phyloP scores from a whole-genome alignment of 2,888 invertebrate species.

The Sabatieria punctata region DNA sequence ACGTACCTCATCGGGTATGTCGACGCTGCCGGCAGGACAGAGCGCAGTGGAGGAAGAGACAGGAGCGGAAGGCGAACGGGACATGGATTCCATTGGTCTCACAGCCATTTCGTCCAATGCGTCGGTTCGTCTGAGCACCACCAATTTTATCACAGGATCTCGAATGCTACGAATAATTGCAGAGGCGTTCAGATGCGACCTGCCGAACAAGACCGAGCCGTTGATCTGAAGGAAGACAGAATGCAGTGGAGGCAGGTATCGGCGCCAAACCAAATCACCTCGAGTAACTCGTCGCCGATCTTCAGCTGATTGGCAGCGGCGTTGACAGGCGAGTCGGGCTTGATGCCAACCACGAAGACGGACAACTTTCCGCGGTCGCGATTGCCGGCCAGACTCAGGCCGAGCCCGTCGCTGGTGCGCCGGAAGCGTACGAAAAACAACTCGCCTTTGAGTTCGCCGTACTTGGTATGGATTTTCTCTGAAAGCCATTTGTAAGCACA shows the following conservation, averaged over 20 bases:
- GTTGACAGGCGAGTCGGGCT: constrained; percentile 64
- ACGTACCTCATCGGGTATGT: too few relatives aligned
- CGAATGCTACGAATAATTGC: constrained; percentile 80
- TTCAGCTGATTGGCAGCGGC: constrained; percentile 49
- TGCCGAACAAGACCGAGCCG: constrained; percentile 73
- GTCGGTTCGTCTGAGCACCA: constrained; percentile 54
- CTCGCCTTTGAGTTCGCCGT: constrained; percentile 52
- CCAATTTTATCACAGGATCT: constrained; percentile 62
- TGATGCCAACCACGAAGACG: constrained; percentile 85
- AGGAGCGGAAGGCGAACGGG: constrained; percentile 7
- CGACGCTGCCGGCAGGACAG: neutral
- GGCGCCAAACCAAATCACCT: too few relatives aligned
- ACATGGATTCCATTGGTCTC: too few relatives aligned
- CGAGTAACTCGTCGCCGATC: constrained; percentile 83
- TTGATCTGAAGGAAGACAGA: constrained; percentile 74
- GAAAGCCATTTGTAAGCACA: too few relatives aligned
- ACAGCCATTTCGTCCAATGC: constrained; percentile 68
- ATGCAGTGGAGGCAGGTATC: neutral
- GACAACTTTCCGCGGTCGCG: constrained; percentile 83
- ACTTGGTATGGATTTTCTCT: constrained; percentile 86
- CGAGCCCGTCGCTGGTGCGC: constrained; percentile 57
- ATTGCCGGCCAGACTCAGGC: constrained; percentile 82
- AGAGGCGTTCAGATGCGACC: constrained; percentile 89
- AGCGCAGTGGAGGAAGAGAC: constrained; percentile 7
- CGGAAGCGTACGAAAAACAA: constrained; percentile 54